A percentile compares a stretch with the other conserved stretches of the same genome.
Evolutionary conservation across 2,797 vertebrate genomes (phyloP).

Genomic region (Onychomys torridus): DNA sequence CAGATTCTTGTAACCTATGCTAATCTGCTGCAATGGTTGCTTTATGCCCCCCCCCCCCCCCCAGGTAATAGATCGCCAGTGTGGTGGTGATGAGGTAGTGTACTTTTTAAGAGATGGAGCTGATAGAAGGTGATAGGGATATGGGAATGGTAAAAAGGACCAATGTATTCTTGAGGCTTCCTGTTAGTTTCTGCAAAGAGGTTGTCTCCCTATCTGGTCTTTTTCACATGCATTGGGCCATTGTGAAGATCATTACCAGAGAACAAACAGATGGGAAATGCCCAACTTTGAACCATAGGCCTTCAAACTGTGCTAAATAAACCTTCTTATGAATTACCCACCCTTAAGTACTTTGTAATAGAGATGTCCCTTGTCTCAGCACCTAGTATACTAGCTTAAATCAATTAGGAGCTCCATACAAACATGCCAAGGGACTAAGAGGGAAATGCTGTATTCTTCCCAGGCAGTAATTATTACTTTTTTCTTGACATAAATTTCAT

Average conservation of each 20-base stretch:
- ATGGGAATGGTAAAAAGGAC: neutral
- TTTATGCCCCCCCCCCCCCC: no score
- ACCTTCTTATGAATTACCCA: neutral
- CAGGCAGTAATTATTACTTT: neutral
- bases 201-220: neutral
- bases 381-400: neutral
- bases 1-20: neutral
- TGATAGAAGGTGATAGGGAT: neutral
- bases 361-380: neutral
- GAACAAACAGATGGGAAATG: neutral
- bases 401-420: neutral
- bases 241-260: neutral
- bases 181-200: neutral
- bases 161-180: neutral
- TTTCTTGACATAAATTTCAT: slow-evolving; percentile 6
- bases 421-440: neutral
- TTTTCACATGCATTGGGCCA: neutral
- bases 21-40: neutral
- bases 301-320: neutral
- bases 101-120: neutral
- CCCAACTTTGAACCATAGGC: neutral
- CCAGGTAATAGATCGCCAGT: no score
- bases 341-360: neutral
- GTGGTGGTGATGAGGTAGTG: neutral
- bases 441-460: neutral